phyloP scores from a whole-genome alignment of 2,888 invertebrate genomes.

The Labia minor region DNA sequence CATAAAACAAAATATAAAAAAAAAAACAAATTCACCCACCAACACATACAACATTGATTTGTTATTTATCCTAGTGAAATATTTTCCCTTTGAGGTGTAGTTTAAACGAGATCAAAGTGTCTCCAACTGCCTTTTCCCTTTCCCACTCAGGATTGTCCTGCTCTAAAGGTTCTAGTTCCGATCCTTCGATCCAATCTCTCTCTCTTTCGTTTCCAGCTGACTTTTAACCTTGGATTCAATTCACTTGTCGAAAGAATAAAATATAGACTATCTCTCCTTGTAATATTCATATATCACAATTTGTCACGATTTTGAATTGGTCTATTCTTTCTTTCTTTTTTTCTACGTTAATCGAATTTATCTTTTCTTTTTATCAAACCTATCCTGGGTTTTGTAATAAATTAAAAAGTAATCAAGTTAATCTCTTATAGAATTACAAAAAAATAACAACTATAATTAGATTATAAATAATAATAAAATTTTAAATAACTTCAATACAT shows the following conservation, averaged over 20 bases:
- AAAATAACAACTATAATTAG: too few species aligned
- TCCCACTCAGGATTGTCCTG: neutral
- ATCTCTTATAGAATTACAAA: too few species aligned
- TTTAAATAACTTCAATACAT: too few species aligned
- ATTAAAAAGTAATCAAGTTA: too few species aligned
- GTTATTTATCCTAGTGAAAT: neutral
- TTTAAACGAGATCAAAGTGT: conserved; percentile 8
- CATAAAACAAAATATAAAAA: neutral
- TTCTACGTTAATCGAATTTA: too few species aligned
- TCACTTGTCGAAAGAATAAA: conserved; percentile 5
- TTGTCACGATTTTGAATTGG: neutral
- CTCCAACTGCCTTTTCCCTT: too few species aligned
- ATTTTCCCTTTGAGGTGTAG: neutral
- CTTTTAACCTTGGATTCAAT: conserved; percentile 13
- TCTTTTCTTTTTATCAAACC: too few species aligned
- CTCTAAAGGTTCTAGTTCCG: neutral
- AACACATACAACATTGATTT: neutral
- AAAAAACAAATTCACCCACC: neutral
- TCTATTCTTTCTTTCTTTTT: neutral
- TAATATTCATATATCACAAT: conserved; percentile 13
- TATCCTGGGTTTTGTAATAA: too few species aligned
- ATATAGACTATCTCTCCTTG: conserved; percentile 3
- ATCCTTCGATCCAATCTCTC: neutral
- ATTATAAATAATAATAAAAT: too few species aligned
- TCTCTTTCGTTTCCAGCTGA: conserved; percentile 7